Conservation (phyloP, 2,113 vertebrate species). For the Nothoprocta pentlandii region DNA sequence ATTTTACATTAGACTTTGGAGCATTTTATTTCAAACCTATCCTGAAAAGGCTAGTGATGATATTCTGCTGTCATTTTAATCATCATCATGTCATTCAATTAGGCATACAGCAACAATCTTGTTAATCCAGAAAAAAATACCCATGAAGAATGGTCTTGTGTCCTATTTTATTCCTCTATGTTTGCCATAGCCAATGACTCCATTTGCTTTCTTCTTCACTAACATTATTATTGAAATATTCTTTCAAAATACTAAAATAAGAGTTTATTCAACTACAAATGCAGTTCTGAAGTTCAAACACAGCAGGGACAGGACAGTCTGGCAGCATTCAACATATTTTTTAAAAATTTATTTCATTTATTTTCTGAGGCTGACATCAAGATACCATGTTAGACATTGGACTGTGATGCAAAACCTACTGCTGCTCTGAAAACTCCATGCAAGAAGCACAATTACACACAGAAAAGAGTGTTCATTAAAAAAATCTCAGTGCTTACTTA, state of each 20-base stretch:
- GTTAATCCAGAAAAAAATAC: too few relatives aligned
- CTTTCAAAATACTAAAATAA: not conserved
- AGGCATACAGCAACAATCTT: too few relatives aligned
- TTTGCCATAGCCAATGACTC: not conserved
- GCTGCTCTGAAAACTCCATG: not conserved
- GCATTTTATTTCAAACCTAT: not conserved
- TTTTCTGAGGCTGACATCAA: not conserved
- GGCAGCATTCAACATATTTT: not conserved
- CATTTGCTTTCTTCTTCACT: not conserved
- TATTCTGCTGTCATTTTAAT: not conserved
- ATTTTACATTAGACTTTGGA: not conserved
- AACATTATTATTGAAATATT: not conserved
- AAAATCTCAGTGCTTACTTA: slow-evolving; percentile 85
- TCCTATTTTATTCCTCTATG: too few relatives aligned
- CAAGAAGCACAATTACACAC: not conserved
- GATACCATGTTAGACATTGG: not conserved
- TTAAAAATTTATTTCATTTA: not conserved
- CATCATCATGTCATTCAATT: too few relatives aligned
- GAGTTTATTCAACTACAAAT: too few relatives aligned
- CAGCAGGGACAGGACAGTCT: not conserved
- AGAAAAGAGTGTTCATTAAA: not conserved
- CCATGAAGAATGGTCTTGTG: not conserved
- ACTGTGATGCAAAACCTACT: not conserved
- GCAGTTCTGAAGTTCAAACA: too few relatives aligned
- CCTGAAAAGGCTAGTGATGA: not conserved